These are phyloP conservation scores for Muraenolepis orangiensis DNA, from an alignment of 2,797 vertebrate genomes.

Conservation along the genomic window DNA sequence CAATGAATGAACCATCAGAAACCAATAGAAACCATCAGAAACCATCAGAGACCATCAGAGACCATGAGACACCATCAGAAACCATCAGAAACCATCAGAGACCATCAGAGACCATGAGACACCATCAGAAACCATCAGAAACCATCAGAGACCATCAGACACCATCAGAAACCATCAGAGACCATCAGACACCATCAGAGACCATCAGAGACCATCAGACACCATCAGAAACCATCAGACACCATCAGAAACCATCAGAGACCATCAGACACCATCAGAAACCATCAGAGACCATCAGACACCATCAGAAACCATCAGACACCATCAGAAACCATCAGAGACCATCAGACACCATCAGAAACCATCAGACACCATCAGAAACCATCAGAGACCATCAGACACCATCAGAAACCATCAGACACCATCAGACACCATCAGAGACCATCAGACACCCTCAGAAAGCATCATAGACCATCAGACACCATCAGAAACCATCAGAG, in stretches of 20 bases:
- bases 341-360: neutral
- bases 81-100: neutral
- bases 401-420: no score
- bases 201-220: neutral
- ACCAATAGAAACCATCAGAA: neutral
- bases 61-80: neutral
- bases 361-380: no score
- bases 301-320: no score
- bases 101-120: neutral
- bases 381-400: neutral
- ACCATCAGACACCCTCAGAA: neutral
- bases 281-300: neutral
- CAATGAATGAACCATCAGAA: no score
- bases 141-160: neutral
- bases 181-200: neutral
- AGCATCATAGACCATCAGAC: neutral
- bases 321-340: no score
- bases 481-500: no score
- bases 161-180: no score
- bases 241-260: no score
- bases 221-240: no score
- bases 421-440: no score
- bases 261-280: neutral
- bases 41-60: no score
- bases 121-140: no score